A percentile compares a stretch with the other conserved stretches of the same genome.
Evolutionary conservation across 2,888 invertebrate species (phyloP).

Genomic region (Melinopterus prodromus): DNA sequence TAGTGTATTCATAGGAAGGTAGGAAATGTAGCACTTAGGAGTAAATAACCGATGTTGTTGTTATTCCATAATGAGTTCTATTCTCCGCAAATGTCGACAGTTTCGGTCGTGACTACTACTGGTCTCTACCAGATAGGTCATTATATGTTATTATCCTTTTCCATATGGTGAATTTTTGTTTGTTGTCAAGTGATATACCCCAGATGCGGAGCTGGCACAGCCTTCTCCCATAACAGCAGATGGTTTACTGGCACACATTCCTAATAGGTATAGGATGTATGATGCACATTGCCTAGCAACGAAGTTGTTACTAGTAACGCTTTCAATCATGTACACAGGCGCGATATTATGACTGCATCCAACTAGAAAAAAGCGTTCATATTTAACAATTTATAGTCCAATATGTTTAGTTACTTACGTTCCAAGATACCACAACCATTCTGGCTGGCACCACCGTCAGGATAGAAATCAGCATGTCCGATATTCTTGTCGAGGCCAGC

Average conservation of each 20-base stretch:
- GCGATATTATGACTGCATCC: constrained; percentile 29
- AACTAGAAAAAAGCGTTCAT: constrained; percentile 11
- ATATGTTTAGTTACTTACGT: not conserved
- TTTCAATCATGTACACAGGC: constrained; percentile 25
- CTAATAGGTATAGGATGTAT: not conserved
- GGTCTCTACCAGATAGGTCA: too few species aligned
- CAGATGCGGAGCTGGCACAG: not conserved
- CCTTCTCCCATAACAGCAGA: constrained; percentile 15
- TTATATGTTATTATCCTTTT: constrained; percentile 7
- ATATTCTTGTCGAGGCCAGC: constrained; percentile 71
- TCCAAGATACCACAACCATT: constrained; percentile 65
- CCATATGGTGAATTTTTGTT: constrained; percentile 4
- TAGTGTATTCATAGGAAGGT: too few species aligned
- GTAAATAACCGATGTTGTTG: too few species aligned
- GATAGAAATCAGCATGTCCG: constrained; percentile 76
- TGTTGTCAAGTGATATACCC: constrained; percentile 19
- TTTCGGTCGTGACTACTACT: too few species aligned
- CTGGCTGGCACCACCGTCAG: constrained; percentile 74
- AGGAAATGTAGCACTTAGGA: too few species aligned
- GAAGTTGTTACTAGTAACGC: constrained; percentile 7
- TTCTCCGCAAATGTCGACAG: too few species aligned
- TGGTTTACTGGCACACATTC: constrained; percentile 5
- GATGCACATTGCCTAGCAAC: constrained; percentile 10
- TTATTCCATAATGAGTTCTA: too few species aligned
- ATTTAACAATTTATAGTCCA: not conserved